Percentiles rank a stretch among this genome's conserved stretches.
Conservation (phyloP, 1,140 invertebrate species). For the Tetramorium simillimum region DNA sequence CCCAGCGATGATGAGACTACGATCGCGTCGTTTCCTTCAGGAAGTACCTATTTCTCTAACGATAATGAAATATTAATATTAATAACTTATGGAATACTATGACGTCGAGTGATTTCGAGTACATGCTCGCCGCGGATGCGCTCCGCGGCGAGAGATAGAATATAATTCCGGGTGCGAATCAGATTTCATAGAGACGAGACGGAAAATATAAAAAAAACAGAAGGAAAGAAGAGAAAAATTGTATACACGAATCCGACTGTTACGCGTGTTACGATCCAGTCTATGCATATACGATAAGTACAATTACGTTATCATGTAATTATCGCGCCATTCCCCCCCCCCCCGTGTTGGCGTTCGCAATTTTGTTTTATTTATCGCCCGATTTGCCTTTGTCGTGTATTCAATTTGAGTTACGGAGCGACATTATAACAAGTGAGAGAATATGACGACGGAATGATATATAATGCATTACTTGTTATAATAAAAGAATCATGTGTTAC, state of each 20-base stretch:
- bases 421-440: slow-evolving; percentile 72
- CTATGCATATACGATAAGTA: slow-evolving; percentile 51
- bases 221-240: slow-evolving; percentile 27
- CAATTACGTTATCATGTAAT: slow-evolving; percentile 47
- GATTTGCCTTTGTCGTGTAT: slow-evolving; percentile 56
- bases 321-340: slow-evolving; percentile 18
- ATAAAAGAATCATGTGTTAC: slow-evolving; percentile 74
- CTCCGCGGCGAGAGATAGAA: background rate
- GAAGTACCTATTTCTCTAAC: slow-evolving; percentile 75
- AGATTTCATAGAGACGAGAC: slow-evolving; percentile 26
- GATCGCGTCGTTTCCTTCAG: slow-evolving; percentile 67
- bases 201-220: background rate
- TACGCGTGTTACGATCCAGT: slow-evolving; percentile 27
- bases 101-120: slow-evolving; percentile 64
- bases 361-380: slow-evolving; percentile 69
- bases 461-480: slow-evolving; percentile 73
- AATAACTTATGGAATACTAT: slow-evolving; percentile 71
- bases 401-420: slow-evolving; percentile 49
- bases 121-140: slow-evolving; percentile 54
- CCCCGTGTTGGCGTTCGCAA: slow-evolving; percentile 55
- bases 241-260: slow-evolving; percentile 29
- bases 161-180: slow-evolving; percentile 15
- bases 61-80: slow-evolving; percentile 71
- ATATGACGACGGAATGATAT: slow-evolving; percentile 53
- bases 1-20: slow-evolving; percentile 59